These are phyloP conservation scores for Harlomillsia oculata DNA, from an alignment of 1,140 invertebrate genomes.

Conservation along the genomic window DNA sequence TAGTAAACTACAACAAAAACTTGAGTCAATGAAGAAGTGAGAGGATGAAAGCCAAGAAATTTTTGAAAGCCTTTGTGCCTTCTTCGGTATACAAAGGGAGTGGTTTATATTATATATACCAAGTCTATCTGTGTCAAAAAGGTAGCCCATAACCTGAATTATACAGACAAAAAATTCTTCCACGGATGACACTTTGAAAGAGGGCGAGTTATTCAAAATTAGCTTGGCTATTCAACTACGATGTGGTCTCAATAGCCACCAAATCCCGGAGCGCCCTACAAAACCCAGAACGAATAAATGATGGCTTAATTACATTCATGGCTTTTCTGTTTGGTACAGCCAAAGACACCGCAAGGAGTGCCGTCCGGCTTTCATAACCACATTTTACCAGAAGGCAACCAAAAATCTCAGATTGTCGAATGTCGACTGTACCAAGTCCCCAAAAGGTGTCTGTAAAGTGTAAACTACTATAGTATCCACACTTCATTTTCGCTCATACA, in stretches of 20 bases:
- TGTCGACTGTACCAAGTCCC: too few relatives aligned
- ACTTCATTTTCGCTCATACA: too few relatives aligned
- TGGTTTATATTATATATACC: too few relatives aligned
- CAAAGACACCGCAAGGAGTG: constrained; percentile 9
- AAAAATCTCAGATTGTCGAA: too few relatives aligned
- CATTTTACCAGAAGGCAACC: not conserved
- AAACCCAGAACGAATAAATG: constrained; percentile 35
- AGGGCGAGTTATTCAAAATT: constrained; percentile 29
- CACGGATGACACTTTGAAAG: constrained; percentile 21
- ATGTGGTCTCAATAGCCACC: constrained; percentile 12
- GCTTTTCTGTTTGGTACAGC: constrained; percentile 4
- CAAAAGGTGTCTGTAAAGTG: too few relatives aligned
- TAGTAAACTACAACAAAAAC: too few relatives aligned
- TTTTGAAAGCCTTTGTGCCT: too few relatives aligned
- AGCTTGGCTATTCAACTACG: constrained; percentile 24
- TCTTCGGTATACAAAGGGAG: too few relatives aligned
- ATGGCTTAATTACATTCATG: constrained; percentile 35
- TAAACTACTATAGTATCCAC: too few relatives aligned
- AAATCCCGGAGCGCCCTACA: constrained; percentile 29
- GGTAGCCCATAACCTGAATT: not conserved
- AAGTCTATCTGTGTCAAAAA: too few relatives aligned
- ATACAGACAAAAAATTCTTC: constrained; percentile 1
- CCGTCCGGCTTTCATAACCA: constrained; percentile 1
- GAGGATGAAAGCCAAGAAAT: too few relatives aligned
- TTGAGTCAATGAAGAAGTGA: too few relatives aligned